These are phyloP conservation scores for Dreissena rostriformis DNA, from an alignment of 1,140 invertebrate genomes.

Conservation along the genomic window DNA sequence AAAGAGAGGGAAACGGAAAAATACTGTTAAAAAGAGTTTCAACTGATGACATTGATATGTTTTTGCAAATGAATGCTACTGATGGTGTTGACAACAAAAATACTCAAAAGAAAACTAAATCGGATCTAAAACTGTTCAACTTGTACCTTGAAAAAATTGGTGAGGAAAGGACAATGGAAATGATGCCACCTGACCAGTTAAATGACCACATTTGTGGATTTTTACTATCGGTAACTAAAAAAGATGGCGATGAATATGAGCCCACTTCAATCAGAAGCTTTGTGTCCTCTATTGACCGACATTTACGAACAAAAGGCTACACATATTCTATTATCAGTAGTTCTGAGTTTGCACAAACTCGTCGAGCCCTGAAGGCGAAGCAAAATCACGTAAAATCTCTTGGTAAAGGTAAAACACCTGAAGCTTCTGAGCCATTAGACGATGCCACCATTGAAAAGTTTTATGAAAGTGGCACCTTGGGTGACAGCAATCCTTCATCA, in stretches of 20 bases:
- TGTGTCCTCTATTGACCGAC: constrained; percentile 7
- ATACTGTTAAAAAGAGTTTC: too few species aligned
- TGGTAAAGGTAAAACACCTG: constrained; percentile 13
- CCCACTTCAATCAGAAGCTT: not conserved
- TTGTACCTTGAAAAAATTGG: not conserved
- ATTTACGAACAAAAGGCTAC: constrained; percentile 5
- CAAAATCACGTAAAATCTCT: not conserved
- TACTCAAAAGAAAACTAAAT: constrained; percentile 8
- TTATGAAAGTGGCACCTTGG: too few species aligned
- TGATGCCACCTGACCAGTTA: not conserved
- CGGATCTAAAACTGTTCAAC: not conserved
- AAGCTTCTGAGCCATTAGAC: constrained; percentile 16
- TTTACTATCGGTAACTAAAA: too few species aligned
- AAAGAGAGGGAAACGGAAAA: too few species aligned
- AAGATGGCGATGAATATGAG: constrained; percentile 26
- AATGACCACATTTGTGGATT: not conserved
- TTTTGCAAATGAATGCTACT: too few species aligned
- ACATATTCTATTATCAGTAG: not conserved
- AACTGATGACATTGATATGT: too few species aligned
- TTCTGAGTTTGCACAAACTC: constrained; percentile 14
- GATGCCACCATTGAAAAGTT: too few species aligned
- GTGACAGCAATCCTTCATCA: too few species aligned
- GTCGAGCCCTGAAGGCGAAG: constrained; percentile 4
- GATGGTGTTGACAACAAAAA: constrained; percentile 42
- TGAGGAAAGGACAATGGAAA: not conserved